Conservation (phyloP, 2,113 vertebrate genomes). For the Hemichromis elongatus region DNA sequence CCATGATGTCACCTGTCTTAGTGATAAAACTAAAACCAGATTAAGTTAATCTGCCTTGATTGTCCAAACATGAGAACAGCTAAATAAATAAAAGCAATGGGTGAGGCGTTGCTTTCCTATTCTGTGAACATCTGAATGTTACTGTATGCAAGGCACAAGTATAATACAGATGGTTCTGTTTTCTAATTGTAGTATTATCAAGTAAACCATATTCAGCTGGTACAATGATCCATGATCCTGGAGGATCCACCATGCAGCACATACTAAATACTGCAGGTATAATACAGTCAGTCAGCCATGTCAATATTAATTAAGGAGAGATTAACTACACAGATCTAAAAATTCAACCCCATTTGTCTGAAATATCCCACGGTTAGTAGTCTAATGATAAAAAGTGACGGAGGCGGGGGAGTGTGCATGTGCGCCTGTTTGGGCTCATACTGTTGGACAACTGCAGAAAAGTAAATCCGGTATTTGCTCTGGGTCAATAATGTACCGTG, state of each 20-base stretch:
- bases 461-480: background rate
- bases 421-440: background rate
- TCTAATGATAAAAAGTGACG: background rate
- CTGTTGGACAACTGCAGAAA: background rate
- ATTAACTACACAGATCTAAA: background rate
- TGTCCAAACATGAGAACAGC: constrained; percentile 31
- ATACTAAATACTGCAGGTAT: background rate
- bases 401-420: background rate
- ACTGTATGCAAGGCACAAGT: background rate
- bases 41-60: constrained; percentile 26
- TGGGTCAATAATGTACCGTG: background rate
- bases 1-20: background rate
- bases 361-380: background rate
- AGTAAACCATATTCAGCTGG: background rate
- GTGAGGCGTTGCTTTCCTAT: background rate
- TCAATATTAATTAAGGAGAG: background rate
- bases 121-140: background rate
- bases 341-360: background rate
- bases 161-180: constrained; percentile 30
- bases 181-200: background rate
- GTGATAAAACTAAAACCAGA: constrained; percentile 7
- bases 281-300: background rate
- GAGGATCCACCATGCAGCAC: background rate
- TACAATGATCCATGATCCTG: background rate
- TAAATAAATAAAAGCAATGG: constrained; percentile 15